phyloP scores from a whole-genome alignment of 1,140 invertebrate genomes.

The Hestina assimilis region DNA sequence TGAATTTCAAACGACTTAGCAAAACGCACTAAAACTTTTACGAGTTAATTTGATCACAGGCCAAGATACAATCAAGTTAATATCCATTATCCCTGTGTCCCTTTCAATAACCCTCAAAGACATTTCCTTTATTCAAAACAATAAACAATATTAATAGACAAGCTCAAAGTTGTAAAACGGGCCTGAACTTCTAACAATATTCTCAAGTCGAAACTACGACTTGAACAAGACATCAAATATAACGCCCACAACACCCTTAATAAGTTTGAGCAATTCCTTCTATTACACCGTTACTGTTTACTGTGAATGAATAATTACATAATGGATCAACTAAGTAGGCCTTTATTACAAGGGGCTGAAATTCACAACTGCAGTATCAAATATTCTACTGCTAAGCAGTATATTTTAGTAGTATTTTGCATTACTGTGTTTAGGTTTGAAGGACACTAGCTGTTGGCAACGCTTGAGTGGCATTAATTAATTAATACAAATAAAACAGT shows the following conservation, averaged over 20 bases:
- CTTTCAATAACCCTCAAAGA: constrained; percentile 21
- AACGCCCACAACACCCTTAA: constrained; percentile 36
- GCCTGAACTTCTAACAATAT: constrained; percentile 35
- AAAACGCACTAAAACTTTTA: background rate
- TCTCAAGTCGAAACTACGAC: constrained; percentile 37
- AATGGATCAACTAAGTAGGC: background rate
- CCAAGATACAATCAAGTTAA: constrained; percentile 8
- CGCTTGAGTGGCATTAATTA: no score
- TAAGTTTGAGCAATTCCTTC: constrained; percentile 29
- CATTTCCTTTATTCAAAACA: constrained; percentile 13
- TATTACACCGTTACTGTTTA: constrained; percentile 36
- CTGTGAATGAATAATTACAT: background rate
- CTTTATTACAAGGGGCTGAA: no score
- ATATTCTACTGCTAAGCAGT: no score
- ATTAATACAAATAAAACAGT: no score
- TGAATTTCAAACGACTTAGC: background rate
- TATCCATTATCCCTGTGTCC: constrained; percentile 14
- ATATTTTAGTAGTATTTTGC: no score
- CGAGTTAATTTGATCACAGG: background rate
- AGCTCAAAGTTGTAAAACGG: constrained; percentile 21
- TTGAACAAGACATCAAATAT: constrained; percentile 55
- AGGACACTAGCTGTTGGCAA: no score
- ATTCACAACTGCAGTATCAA: no score
- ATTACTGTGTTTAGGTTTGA: no score
- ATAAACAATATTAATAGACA: constrained; percentile 27